Percentiles rank a stretch among this genome's conserved stretches.
Evolutionary conservation across 2,797 vertebrate species (phyloP).

Genomic region (Cygnus olor): DNA sequence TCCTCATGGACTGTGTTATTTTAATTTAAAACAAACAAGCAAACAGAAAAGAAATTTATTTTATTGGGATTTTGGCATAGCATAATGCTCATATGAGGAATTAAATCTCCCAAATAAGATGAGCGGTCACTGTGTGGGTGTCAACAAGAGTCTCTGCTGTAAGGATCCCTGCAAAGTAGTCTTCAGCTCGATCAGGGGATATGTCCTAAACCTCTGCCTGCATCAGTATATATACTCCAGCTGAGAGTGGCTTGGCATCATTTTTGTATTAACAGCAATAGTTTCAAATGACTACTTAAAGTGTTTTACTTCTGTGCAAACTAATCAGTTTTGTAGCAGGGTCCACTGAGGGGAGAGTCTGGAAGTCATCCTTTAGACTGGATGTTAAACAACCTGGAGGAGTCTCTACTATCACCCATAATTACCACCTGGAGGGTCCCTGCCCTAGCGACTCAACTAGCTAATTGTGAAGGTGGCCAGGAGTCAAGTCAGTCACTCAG

Average conservation of each 20-base stretch:
- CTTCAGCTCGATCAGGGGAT: not conserved
- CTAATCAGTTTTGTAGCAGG: not conserved
- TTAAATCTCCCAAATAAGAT: not conserved
- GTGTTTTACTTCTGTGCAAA: not conserved
- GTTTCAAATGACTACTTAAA: not conserved
- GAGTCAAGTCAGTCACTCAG: not conserved
- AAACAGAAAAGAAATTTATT: not conserved
- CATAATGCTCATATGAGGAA: not conserved
- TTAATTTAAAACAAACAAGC: not conserved
- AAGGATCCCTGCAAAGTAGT: fast-evolving
- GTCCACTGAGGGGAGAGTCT: not conserved
- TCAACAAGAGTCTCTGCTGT: not conserved
- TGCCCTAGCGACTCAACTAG: fast-evolving
- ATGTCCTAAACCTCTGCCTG: not conserved
- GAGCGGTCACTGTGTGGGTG: fast-evolving
- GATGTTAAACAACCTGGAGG: not conserved
- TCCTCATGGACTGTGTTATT: not conserved
- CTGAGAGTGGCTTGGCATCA: not conserved
- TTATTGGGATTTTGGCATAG: not conserved
- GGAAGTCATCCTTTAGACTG: not conserved
- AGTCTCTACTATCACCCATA: not conserved
- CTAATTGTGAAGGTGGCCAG: not conserved
- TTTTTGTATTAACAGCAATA: not conserved
- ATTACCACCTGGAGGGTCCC: not conserved
- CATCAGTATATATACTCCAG: not conserved